Evolutionary conservation across 2,113 vertebrate species (phyloP).

Genomic region (Synchiropus splendidus): DNA sequence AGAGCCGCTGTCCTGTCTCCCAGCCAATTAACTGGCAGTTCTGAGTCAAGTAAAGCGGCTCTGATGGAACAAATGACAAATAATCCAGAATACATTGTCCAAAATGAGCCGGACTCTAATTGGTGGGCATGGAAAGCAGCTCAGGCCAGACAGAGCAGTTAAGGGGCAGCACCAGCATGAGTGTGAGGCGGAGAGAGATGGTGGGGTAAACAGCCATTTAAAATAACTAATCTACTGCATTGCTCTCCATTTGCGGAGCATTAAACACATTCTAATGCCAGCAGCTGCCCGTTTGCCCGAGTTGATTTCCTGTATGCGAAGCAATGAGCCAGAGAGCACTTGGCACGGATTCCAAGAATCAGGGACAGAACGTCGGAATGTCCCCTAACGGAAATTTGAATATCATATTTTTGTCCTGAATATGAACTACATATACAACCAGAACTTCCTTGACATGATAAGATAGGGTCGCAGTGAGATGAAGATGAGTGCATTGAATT

Average conservation of each 20-base stretch:
- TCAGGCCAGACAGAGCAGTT: conserved; percentile 31
- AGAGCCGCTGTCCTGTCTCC: conserved; percentile 42
- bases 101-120: conserved; percentile 48
- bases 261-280: conserved; percentile 15
- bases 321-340: conserved; percentile 3
- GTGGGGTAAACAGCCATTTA: conserved; percentile 20
- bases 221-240: conserved; percentile 19
- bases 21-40: conserved; percentile 53
- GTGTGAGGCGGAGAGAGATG: conserved; percentile 22
- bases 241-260: conserved; percentile 9
- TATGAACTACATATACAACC: too few species aligned
- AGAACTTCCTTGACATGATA: too few species aligned
- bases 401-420: too few species aligned
- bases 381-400: too few species aligned
- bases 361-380: too few species aligned
- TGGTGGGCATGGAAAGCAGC: conserved; percentile 37
- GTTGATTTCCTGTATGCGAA: conserved; percentile 16
- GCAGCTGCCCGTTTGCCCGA: conserved; percentile 1
- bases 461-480: too few species aligned
- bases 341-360: too few species aligned
- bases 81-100: conserved; percentile 34
- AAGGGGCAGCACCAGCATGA: conserved; percentile 31
- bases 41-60: conserved; percentile 44
- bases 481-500: too few species aligned
- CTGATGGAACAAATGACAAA: conserved; percentile 55